Base-by-base conservation (phyloP, 2,797 vertebrate genomes). In the Pteronotus mesoamericanus region DNA sequence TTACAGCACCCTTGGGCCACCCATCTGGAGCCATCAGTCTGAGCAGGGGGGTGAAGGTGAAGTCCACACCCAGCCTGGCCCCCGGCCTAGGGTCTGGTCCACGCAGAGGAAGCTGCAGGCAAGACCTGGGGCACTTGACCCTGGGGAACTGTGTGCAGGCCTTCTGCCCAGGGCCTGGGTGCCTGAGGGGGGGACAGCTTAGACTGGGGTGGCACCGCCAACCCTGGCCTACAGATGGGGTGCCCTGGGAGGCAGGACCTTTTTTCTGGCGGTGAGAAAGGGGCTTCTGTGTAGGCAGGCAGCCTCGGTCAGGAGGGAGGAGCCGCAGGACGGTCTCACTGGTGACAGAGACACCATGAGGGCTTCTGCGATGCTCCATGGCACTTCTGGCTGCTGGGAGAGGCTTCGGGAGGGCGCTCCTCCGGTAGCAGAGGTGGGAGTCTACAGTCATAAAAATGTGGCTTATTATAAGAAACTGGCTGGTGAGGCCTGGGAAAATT, bases 1-100 rank as follows among this genome's bases (percentile, higher is more conserved):
- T 21, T 10, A 14, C n/a, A n/a, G 69, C 4, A 3, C 4, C 26
- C 21, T 3, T 2, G 32, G 18, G 19, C 22, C 16, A 2, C n/a
- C 44, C 5, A 34, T 5, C 53, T 0, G 2, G 59, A 34, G 16
- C 21, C 26, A 9, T 68, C 12, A 6, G 29, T 29, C 78, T 51
- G 29, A 89, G 32, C 22, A 53, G 42, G 14, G 14, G 42, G 2
- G 12, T n/a, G 24, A 39, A 57, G 51, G 71, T 11, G 32, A 44
- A 55, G 7, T 2, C 6, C 19, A 10, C 1, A 24, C 16, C 53
- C 80, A 51, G 19, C 46, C 46, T 42, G 57, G 26, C 12, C 75
- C 75, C 48, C 22, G n/a, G 19, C 26, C 32, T 44, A 10, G 51
- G 51, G 24, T 37, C 61, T 71, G 55, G 37, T 39, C 15, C 10